Conservation (phyloP, 2,113 vertebrate genomes). For the Pseudolaguvia tuberculata region DNA sequence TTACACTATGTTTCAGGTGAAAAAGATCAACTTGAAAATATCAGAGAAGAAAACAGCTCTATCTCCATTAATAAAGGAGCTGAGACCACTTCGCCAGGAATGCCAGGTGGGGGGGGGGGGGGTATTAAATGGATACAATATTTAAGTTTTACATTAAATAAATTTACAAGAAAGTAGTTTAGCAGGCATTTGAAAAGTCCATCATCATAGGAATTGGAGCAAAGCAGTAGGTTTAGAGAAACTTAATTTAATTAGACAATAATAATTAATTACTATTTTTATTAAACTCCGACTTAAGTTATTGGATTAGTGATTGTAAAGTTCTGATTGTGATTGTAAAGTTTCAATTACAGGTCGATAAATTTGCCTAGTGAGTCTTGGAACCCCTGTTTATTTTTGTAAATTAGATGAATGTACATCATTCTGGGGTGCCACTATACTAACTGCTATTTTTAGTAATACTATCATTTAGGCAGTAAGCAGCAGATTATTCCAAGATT, state of each 20-base stretch:
- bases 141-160: neutral
- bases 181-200: neutral
- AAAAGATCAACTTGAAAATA: conserved; percentile 83
- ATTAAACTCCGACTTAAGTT: too few relatives aligned
- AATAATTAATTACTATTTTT: too few relatives aligned
- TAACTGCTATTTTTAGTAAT: neutral
- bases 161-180: neutral
- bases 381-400: too few relatives aligned
- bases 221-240: neutral
- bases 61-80: conserved; percentile 89
- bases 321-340: too few relatives aligned
- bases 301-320: neutral
- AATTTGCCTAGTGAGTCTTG: too few relatives aligned
- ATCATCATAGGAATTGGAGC: neutral
- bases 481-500: neutral
- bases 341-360: too few relatives aligned
- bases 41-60: conserved; percentile 88
- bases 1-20: conserved; percentile 83
- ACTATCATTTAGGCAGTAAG: neutral
- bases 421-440: neutral
- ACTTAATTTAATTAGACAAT: too few relatives aligned
- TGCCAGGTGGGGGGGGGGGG: conserved; percentile 84
- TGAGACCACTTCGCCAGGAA: conserved; percentile 82
- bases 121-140: conserved; percentile 2
- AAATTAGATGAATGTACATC: too few relatives aligned